Conservation (phyloP, 2,888 invertebrate species). For the Cyaniris semiargus region DNA sequence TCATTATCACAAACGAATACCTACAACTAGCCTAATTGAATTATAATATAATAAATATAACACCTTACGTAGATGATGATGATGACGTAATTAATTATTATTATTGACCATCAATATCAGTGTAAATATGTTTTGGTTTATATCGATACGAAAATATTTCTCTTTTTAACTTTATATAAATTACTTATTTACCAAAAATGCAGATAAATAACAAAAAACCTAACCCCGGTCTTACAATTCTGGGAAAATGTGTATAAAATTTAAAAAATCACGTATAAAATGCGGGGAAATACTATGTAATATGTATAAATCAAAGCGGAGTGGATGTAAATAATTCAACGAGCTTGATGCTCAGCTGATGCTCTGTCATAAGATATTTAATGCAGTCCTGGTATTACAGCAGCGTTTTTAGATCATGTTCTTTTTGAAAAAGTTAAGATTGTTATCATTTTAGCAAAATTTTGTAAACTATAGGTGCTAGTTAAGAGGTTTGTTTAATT, state of each 20-base stretch:
- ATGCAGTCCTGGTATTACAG: neutral
- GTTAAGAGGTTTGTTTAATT: too few species aligned
- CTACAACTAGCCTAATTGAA: too few species aligned
- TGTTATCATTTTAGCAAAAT: too few species aligned
- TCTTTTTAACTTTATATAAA: neutral
- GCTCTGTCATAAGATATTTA: constrained; percentile 18
- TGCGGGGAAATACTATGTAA: neutral
- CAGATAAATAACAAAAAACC: neutral
- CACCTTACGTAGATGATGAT: too few species aligned
- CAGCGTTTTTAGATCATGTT: neutral
- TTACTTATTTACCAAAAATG: neutral
- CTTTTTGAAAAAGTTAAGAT: neutral
- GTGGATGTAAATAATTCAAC: constrained; percentile 14
- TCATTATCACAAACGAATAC: too few species aligned
- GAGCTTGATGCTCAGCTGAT: neutral
- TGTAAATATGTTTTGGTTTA: too few species aligned
- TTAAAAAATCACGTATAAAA: neutral
- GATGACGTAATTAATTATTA: too few species aligned
- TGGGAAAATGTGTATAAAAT: neutral
- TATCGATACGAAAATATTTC: too few species aligned
- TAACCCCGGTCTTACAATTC: neutral
- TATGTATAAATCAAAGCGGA: constrained; percentile 16
- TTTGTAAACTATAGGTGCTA: too few species aligned
- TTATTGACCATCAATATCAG: too few species aligned
- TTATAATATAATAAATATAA: too few species aligned